Conservation (phyloP, 2,888 invertebrate species). For the Tenthredo scrophulariae region DNA sequence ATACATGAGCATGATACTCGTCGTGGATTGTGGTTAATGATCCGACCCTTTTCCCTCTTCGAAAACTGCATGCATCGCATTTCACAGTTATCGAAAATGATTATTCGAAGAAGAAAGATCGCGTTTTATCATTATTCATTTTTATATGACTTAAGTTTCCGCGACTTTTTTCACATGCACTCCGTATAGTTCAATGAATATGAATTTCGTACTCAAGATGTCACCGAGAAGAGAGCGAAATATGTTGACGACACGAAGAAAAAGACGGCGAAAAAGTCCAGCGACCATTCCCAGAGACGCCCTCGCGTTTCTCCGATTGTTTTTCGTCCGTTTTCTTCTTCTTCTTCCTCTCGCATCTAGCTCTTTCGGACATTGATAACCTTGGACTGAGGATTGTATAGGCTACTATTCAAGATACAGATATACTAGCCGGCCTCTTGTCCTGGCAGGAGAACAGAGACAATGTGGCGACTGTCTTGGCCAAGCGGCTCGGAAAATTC, state of each 20-base stretch:
- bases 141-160: neutral
- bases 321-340: constrained; percentile 36
- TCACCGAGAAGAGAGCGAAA: neutral
- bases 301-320: constrained; percentile 27
- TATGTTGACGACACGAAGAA: neutral
- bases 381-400: constrained; percentile 12
- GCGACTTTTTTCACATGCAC: neutral
- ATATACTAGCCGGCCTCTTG: neutral
- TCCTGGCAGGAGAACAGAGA: constrained; percentile 57
- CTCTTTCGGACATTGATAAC: constrained; percentile 42
- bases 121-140: neutral
- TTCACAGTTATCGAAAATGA: neutral
- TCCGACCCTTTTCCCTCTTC: neutral
- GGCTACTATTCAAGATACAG: neutral
- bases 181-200: neutral
- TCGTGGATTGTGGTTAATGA: neutral
- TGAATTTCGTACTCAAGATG: neutral
- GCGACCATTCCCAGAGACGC: constrained; percentile 21
- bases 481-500: constrained; percentile 68
- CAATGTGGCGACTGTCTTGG: constrained; percentile 68
- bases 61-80: neutral
- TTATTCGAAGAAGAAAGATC: neutral
- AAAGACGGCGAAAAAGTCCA: neutral
- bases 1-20: neutral
- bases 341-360: neutral